Evolutionary conservation across 2,888 invertebrate species (phyloP).

Genomic region (Rotaria socialis): DNA sequence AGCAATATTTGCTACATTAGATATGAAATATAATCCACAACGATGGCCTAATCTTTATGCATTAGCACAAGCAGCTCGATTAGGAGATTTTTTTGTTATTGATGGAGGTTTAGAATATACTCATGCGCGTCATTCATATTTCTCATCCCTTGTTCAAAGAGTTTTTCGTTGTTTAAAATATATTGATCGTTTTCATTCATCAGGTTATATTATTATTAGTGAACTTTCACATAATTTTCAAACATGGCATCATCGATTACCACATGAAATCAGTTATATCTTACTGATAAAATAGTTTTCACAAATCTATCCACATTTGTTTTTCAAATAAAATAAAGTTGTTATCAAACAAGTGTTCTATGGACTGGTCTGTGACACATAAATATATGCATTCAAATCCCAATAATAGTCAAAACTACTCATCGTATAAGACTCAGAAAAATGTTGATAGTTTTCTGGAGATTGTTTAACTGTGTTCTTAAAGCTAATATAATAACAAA

Average conservation of each 20-base stretch:
- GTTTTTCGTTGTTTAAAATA: conserved; percentile 6
- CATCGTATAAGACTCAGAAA: no score
- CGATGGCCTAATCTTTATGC: background rate
- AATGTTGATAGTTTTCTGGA: no score
- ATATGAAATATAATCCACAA: background rate
- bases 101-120: conserved; percentile 15
- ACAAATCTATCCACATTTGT: no score
- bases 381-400: no score
- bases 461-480: no score
- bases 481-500: no score
- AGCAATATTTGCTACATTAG: background rate
- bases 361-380: no score
- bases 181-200: conserved; percentile 21
- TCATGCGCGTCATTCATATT: background rate
- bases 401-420: no score
- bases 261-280: background rate
- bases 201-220: background rate
- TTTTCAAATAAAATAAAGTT: no score
- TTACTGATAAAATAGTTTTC: no score
- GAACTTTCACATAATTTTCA: background rate
- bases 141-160: background rate
- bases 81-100: background rate
- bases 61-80: background rate
- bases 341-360: no score
- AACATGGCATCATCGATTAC: background rate